Evolutionary conservation across 2,797 vertebrate genomes (phyloP).

Genomic region (Hydrophis major): DNA sequence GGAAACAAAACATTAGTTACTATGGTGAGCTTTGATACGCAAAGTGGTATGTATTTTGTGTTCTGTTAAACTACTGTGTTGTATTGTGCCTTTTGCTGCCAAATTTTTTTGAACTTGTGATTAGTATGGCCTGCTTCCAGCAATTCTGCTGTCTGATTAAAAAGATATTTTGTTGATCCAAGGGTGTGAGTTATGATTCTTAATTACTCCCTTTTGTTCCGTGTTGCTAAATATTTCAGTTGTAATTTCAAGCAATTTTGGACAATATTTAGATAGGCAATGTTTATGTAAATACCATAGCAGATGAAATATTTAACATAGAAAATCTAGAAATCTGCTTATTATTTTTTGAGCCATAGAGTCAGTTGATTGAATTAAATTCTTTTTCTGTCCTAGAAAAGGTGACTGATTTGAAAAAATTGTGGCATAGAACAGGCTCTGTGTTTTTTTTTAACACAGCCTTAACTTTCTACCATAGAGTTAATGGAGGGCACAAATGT

Average conservation of each 20-base stretch:
- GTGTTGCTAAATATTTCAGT: not conserved
- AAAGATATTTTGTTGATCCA: not conserved
- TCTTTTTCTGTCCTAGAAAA: not conserved
- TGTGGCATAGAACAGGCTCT: not conserved
- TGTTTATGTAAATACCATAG: not conserved
- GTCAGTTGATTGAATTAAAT: not conserved
- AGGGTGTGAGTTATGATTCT: not conserved
- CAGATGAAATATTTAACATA: not conserved
- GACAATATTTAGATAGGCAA: too few species aligned
- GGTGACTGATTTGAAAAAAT: not conserved
- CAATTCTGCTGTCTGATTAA: not conserved
- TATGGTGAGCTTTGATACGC: not conserved
- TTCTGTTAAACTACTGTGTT: not conserved
- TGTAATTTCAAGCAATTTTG: not conserved
- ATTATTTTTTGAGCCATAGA: not conserved
- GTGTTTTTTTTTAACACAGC: not conserved
- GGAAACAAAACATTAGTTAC: too few species aligned
- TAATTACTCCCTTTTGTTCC: not conserved
- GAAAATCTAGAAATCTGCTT: not conserved
- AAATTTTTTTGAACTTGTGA: not conserved
- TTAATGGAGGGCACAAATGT: not conserved
- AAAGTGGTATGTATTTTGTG: not conserved
- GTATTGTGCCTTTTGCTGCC: not conserved
- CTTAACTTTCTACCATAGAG: not conserved
- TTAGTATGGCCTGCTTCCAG: not conserved